Evolutionary conservation across 2,888 invertebrate genomes (phyloP).

Genomic region (Yponomeuta cagnagella): DNA sequence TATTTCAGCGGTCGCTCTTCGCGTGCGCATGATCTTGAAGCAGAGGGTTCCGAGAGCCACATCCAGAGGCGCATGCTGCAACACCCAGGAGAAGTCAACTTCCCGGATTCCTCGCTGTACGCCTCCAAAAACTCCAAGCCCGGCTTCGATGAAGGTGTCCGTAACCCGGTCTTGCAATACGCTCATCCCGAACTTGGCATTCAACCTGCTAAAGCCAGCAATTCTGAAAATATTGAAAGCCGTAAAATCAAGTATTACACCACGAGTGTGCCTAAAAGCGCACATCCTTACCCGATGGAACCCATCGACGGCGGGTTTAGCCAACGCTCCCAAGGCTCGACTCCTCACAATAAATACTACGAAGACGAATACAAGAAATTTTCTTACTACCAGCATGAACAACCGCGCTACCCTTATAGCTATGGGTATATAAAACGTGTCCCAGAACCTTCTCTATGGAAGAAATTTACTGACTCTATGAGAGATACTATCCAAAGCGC

Average conservation of each 20-base stretch:
- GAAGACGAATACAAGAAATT: slow-evolving; percentile 71
- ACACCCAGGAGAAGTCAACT: slow-evolving; percentile 78
- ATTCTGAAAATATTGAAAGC: slow-evolving; percentile 46
- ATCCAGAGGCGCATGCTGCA: slow-evolving; percentile 84
- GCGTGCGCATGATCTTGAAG: slow-evolving; percentile 59
- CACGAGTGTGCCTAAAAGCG: slow-evolving; percentile 70
- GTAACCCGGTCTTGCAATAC: slow-evolving; percentile 85
- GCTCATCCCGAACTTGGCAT: slow-evolving; percentile 87
- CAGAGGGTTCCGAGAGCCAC: slow-evolving; percentile 70
- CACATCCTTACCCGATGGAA: slow-evolving; percentile 75
- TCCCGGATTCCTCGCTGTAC: slow-evolving; percentile 80
- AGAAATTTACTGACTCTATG: slow-evolving; percentile 82
- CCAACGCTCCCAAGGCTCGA: slow-evolving; percentile 60
- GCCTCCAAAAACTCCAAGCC: slow-evolving; percentile 77
- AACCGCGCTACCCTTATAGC: slow-evolving; percentile 75
- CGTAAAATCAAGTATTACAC: slow-evolving; percentile 69
- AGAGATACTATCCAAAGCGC: slow-evolving; percentile 83
- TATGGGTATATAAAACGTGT: slow-evolving; percentile 77
- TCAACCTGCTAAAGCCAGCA: slow-evolving; percentile 80
- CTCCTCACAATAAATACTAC: slow-evolving; percentile 58
- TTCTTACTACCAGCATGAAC: slow-evolving; percentile 73
- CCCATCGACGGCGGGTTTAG: slow-evolving; percentile 59
- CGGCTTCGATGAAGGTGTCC: slow-evolving; percentile 81
- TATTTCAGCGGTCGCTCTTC: slow-evolving; percentile 74
- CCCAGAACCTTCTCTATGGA: slow-evolving; percentile 81